Base-by-base conservation (phyloP, 2,888 invertebrate species). In the Oscheius sp. region DNA sequence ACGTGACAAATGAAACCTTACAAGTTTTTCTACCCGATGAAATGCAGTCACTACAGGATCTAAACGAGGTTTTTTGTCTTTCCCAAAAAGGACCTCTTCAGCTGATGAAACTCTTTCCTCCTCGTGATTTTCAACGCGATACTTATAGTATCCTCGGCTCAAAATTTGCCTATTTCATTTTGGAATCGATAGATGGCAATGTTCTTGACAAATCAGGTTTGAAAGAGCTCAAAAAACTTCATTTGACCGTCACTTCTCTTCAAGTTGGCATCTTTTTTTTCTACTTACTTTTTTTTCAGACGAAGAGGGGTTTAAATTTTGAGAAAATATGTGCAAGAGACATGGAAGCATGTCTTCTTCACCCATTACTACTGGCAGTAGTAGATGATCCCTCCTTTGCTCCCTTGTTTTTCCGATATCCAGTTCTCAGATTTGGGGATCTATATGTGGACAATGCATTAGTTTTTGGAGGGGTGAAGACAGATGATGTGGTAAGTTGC, bases 11-110 rank as follows among this genome's bases (percentile, higher is more conserved):
- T 56, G 78, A 80, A 47, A 78, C 80, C 2, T 57, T 79, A 22
- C 75, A 77, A 70, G 81, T 85, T 51, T 85, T 85, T 63, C 77
- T 85, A 20, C 85, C 85, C n/a, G 85, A 85, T 54, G 75, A 82
- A 33, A 80, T 84, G 75, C 68, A 73, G 47, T 79, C 84, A 28
- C 66, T 85, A 20, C 32, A 67, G 6, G 74, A 85, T 50, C 66
- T 83, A 12, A 74, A 82, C 33, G 72, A 77, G 50, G 74, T 76
- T 2, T 44, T 36, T 57, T 17, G 4, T 22, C 24, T 47, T 17
- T 45, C 6, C 45, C 1, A 17, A 9, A 32, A 4, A 26, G 22
- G n/a, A 12, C 8, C 24, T 41, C 30, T 69, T 47, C 38, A 77
- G 72, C 65, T 83, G 32, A 62, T 82, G 49, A 54, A 64, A 38